Evolutionary conservation across 2,888 invertebrate species (phyloP), one percentile per base, ranked within the genome.

Genomic region (Zelleria hepariella): DNA sequence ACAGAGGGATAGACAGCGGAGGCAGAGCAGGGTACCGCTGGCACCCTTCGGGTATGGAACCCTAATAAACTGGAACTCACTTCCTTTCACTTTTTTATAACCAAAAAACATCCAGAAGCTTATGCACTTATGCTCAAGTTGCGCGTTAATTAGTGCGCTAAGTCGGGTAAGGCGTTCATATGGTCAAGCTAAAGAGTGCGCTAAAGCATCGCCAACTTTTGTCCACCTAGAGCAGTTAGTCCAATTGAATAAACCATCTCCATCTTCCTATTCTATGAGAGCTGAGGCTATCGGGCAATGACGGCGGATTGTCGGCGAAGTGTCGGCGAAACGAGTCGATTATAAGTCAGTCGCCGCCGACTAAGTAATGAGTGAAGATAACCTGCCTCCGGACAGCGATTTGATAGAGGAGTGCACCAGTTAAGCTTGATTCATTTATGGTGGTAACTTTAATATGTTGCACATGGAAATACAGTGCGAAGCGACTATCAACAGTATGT

Each of bases 361-460:
- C 48, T 57, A 57, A 57, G 57, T 57, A 57, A 57, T 57, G 57
- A 57, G 48, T 57, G 1, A 18, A 48, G 57, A 57, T 57, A 57
- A 47, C 27, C 32, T 27, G 21, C 18, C 2, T 15, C 10, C 15
- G n/a, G 15, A 42, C 32, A 42, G 32, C 15, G 32, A 15, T 42
- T 32, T n/a, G 55, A 55, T 55, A 55, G 25, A 25, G 53, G 53
- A 27, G n/a, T 18, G 32, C 7, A 1, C 32, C 15, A 15, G 32
- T 42, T 15, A 10, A 42, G 15, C 2, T 27, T 55, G 55, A 55
- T 55, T 18, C 7, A 32, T 55, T 55, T 55, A 55, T 32, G 27
- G 21, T 15, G 15, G 15, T 15, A 15, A 42, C 32, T 1, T 32
- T 8, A 32, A 32, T 6, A 10, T 5, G 32, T 42, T 42, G 32